These are phyloP conservation scores for Lagenorhynchus albirostris DNA, from an alignment of 2,113 vertebrate species.

Conservation along the genomic window DNA sequence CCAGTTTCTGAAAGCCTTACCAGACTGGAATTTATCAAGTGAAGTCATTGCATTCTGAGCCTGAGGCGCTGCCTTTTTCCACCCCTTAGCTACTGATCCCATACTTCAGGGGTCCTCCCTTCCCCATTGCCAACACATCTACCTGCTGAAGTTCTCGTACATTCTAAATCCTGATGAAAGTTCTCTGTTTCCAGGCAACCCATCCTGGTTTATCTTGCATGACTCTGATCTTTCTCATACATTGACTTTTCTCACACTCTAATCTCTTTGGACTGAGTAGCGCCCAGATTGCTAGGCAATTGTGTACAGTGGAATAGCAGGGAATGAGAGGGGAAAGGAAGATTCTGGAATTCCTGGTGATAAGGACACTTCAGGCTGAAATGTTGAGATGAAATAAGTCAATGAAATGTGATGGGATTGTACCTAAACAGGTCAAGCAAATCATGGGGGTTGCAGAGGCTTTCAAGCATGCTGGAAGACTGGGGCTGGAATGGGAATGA, in stretches of 20 bases:
- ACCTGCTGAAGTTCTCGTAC: background rate
- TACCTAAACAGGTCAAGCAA: background rate
- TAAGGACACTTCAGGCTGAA: background rate
- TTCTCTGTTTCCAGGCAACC: background rate
- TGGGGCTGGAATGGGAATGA: no score
- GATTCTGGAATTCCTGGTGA: slow-evolving; percentile 1
- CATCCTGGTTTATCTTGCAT: background rate
- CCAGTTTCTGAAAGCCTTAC: background rate
- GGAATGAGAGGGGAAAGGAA: background rate
- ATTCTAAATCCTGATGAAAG: background rate
- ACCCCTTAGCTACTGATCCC: background rate
- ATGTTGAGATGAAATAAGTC: background rate
- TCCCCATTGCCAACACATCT: no score
- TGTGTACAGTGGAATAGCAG: background rate
- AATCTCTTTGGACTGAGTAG: background rate
- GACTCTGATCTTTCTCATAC: background rate
- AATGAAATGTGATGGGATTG: background rate
- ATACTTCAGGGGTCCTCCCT: background rate
- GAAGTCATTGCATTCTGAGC: background rate
- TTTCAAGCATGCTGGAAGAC: background rate
- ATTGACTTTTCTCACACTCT: background rate
- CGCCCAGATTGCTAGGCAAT: background rate
- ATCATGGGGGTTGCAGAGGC: background rate
- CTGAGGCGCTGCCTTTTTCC: background rate
- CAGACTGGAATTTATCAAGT: background rate